Conservation (phyloP, 2,113 vertebrate species). For the Pantherophis guttatus region DNA sequence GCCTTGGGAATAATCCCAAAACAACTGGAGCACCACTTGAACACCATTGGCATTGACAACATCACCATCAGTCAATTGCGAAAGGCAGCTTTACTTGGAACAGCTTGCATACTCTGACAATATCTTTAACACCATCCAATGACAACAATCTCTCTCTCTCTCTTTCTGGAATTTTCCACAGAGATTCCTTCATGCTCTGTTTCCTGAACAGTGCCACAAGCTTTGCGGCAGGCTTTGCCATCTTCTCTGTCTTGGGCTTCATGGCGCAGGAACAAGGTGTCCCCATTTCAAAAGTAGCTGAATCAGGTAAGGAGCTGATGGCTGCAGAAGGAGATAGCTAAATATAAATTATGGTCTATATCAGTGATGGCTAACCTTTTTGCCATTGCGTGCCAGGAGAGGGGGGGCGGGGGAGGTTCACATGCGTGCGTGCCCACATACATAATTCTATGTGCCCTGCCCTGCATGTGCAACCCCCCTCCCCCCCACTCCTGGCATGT, state of each 20-base stretch:
- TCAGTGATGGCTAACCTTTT: too few species aligned
- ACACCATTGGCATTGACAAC: neutral
- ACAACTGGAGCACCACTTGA: neutral
- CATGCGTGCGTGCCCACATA: too few species aligned
- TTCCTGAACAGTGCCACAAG: conserved; percentile 83
- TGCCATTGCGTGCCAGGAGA: too few species aligned
- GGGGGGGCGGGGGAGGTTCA: too few species aligned
- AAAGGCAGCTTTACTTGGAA: neutral
- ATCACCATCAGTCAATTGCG: neutral
- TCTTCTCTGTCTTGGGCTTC: conserved; percentile 86
- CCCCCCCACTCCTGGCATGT: too few species aligned
- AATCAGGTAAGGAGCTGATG: conserved; percentile 63
- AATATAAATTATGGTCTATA: neutral
- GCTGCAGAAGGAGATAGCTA: neutral
- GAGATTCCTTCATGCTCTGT: conserved; percentile 84
- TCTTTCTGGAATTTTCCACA: conserved; percentile 52
- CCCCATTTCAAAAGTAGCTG: conserved; percentile 65
- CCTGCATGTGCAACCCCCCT: too few species aligned
- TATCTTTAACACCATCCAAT: neutral
- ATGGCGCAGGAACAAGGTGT: conserved; percentile 71
- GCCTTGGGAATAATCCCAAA: neutral
- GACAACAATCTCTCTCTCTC: neutral
- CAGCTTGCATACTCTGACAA: neutral
- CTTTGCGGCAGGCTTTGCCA: conserved; percentile 83
- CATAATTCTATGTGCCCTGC: too few species aligned